Evolutionary conservation across 2,797 vertebrate species (phyloP).

Genomic region (Acestrorhynchus altus): DNA sequence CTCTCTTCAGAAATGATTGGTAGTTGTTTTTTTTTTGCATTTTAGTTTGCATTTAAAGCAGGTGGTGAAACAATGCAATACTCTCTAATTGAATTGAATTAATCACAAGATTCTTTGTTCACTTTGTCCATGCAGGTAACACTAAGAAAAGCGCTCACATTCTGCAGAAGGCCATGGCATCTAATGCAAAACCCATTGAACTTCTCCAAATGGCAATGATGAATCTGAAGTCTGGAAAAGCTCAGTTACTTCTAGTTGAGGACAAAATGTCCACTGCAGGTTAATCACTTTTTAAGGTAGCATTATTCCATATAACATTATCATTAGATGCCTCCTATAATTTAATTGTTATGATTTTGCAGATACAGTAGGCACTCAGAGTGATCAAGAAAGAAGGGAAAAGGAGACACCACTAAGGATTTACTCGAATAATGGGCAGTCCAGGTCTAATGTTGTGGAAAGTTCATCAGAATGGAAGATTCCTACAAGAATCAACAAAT

Average conservation of each 20-base stretch:
- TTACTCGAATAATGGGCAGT: conserved; percentile 57
- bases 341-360: conserved; percentile 1
- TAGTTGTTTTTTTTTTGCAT: too few relatives aligned
- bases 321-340: background rate
- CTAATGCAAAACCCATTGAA: conserved; percentile 82
- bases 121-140: conserved; percentile 77
- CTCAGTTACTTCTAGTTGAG: conserved; percentile 78
- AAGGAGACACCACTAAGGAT: conserved; percentile 56
- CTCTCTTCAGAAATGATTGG: too few relatives aligned
- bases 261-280: conserved; percentile 79
- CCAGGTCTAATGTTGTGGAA: conserved; percentile 65
- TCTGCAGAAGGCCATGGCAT: conserved; percentile 86
- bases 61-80: too few relatives aligned
- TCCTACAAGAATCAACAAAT: conserved; percentile 60
- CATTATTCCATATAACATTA: background rate
- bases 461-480: conserved; percentile 73
- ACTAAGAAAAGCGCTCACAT: conserved; percentile 87
- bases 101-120: background rate
- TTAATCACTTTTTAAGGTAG: conserved; percentile 12
- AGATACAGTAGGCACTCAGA: conserved; percentile 44
- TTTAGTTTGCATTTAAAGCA: too few relatives aligned
- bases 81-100: too few relatives aligned
- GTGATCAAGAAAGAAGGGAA: conserved; percentile 52
- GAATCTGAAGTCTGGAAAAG: conserved; percentile 85
- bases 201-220: conserved; percentile 84